Conservation (phyloP, 2,113 vertebrate genomes). For the Plotosus lineatus region DNA sequence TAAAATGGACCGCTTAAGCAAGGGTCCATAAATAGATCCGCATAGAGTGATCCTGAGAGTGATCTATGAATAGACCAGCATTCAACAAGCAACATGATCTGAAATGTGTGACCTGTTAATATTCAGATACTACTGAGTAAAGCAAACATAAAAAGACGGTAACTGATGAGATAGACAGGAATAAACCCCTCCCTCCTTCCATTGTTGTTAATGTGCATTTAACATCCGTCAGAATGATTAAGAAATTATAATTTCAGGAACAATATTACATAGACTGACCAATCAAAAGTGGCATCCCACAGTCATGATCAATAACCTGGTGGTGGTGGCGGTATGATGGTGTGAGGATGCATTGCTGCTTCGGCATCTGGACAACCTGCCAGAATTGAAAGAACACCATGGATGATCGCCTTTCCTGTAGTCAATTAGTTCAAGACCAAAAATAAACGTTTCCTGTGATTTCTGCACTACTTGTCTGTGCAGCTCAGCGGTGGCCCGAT, state of each 20-base stretch:
- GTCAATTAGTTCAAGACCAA: too few relatives aligned
- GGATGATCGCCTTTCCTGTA: too few relatives aligned
- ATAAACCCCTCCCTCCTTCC: not conserved
- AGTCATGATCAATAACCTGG: not conserved
- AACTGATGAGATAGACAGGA: too few relatives aligned
- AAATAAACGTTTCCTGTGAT: too few relatives aligned
- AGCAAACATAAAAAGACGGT: not conserved
- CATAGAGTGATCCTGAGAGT: conserved; percentile 22
- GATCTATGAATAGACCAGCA: conserved; percentile 26
- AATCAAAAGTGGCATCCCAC: too few relatives aligned
- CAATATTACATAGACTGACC: too few relatives aligned
- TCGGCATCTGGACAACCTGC: not conserved
- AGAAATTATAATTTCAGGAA: too few relatives aligned
- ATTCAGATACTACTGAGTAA: not conserved
- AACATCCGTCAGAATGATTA: too few relatives aligned
- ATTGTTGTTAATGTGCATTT: not conserved
- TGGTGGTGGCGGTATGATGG: not conserved
- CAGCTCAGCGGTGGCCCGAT: too few relatives aligned
- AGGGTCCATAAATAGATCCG: conserved; percentile 31
- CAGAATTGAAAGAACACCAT: not conserved
- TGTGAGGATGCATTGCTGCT: not conserved
- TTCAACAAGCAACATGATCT: not conserved
- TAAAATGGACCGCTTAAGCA: not conserved
- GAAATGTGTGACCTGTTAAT: conserved; percentile 10
- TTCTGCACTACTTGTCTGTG: too few relatives aligned